Conservation (phyloP, 2,888 invertebrate species). For the Lapara coniferarum region DNA sequence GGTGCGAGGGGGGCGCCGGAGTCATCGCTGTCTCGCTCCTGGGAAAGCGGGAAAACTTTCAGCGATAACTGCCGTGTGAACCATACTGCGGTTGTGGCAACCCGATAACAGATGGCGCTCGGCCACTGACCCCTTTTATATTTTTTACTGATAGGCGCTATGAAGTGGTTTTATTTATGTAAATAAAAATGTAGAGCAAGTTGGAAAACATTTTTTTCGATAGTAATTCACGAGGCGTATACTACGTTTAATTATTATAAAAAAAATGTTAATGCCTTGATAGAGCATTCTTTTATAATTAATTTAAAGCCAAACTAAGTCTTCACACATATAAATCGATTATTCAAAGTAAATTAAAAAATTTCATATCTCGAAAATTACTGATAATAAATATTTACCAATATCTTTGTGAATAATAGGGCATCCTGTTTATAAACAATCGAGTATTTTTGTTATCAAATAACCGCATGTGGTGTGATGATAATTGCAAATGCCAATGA, state of each 20-base stretch:
- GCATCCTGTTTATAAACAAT: slow-evolving; percentile 12
- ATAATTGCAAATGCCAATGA: slow-evolving; percentile 8
- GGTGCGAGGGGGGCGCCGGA: slow-evolving; percentile 72
- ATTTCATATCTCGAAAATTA: too few relatives aligned
- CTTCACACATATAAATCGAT: too few relatives aligned
- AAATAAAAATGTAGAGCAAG: not conserved
- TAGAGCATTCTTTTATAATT: too few relatives aligned
- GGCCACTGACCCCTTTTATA: slow-evolving; percentile 38
- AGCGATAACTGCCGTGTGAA: slow-evolving; percentile 63
- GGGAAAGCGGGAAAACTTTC: slow-evolving; percentile 79
- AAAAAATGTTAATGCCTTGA: too few relatives aligned
- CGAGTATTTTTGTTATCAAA: slow-evolving; percentile 9
- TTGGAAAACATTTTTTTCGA: too few relatives aligned
- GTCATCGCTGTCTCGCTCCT: slow-evolving; percentile 79
- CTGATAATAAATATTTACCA: too few relatives aligned
- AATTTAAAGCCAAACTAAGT: too few relatives aligned
- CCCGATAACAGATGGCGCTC: slow-evolving; percentile 75
- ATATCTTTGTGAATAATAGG: slow-evolving; percentile 1
- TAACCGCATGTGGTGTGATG: slow-evolving; percentile 1
- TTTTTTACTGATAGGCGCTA: too few relatives aligned
- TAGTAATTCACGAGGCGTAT: too few relatives aligned
- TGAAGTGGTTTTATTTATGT: not conserved
- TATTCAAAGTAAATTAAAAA: too few relatives aligned
- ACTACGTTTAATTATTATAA: too few relatives aligned
- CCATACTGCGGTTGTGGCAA: slow-evolving; percentile 57